A percentile compares a stretch with the other conserved stretches of the same genome.
Conservation (phyloP, 1,140 invertebrate genomes). For the Heliconius hewitsoni region DNA sequence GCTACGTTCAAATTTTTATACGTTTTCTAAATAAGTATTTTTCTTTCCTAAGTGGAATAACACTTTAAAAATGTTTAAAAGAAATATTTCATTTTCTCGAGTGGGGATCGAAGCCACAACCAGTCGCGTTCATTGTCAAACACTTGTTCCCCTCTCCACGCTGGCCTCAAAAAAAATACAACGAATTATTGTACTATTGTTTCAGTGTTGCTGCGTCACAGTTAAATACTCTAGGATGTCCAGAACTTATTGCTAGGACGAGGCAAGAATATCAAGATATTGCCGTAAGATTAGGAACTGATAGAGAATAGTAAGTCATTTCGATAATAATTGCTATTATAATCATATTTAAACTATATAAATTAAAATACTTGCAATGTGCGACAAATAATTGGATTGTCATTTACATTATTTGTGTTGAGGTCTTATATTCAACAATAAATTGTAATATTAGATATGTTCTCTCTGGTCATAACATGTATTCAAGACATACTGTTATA, state of each 20-base stretch:
- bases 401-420: background rate
- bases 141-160: too few species aligned
- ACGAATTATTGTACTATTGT: constrained; percentile 16
- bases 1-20: too few species aligned
- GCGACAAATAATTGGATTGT: background rate
- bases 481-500: too few species aligned
- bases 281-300: constrained; percentile 94
- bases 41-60: too few species aligned
- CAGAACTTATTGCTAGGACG: constrained; percentile 95
- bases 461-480: too few species aligned
- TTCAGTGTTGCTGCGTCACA: constrained; percentile 98
- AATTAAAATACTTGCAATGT: too few species aligned
- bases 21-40: too few species aligned
- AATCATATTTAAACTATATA: background rate
- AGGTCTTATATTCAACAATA: background rate
- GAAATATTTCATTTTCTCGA: too few species aligned
- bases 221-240: constrained; percentile 95
- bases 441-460: background rate
- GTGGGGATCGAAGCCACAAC: too few species aligned
- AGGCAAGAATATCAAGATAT: constrained; percentile 97
- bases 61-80: too few species aligned
- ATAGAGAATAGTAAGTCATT: constrained; percentile 92
- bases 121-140: too few species aligned
- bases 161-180: too few species aligned
- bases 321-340: background rate